phyloP scores from a whole-genome alignment of 1,140 invertebrate species.

The Venturia canescens region DNA sequence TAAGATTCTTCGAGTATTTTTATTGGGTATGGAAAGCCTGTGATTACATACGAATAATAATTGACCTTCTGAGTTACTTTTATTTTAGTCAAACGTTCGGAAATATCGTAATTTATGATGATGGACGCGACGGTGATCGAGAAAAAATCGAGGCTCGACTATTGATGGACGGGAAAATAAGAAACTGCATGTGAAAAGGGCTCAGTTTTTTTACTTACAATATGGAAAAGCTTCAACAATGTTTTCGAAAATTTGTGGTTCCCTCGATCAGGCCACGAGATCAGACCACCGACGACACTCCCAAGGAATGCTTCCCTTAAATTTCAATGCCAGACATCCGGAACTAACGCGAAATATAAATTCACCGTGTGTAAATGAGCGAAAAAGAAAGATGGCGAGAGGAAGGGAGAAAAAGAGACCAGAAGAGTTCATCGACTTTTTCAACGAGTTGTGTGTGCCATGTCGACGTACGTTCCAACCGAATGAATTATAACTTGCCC shows the following conservation, averaged over 20 bases:
- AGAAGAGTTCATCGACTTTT: slow-evolving; percentile 45
- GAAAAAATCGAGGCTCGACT: no score
- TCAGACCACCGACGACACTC: not conserved
- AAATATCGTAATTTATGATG: no score
- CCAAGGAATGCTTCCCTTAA: not conserved
- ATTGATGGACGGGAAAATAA: no score
- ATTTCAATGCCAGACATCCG: slow-evolving; percentile 22
- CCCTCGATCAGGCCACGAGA: not conserved
- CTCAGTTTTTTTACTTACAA: no score
- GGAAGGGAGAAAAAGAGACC: not conserved
- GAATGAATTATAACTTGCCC: slow-evolving; percentile 46
- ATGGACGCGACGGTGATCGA: no score
- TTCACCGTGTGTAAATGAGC: slow-evolving; percentile 5
- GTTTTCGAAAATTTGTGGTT: no score
- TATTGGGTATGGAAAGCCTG: no score
- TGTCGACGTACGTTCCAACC: slow-evolving; percentile 46
- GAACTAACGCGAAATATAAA: slow-evolving; percentile 32
- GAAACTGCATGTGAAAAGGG: no score
- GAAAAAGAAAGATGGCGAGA: not conserved
- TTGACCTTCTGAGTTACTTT: no score
- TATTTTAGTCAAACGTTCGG: no score
- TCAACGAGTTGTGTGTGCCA: slow-evolving; percentile 20
- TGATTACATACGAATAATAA: no score
- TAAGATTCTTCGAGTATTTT: not conserved
- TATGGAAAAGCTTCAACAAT: no score